Base-by-base conservation (phyloP, 2,797 vertebrate genomes). In the Hirundo rustica region DNA sequence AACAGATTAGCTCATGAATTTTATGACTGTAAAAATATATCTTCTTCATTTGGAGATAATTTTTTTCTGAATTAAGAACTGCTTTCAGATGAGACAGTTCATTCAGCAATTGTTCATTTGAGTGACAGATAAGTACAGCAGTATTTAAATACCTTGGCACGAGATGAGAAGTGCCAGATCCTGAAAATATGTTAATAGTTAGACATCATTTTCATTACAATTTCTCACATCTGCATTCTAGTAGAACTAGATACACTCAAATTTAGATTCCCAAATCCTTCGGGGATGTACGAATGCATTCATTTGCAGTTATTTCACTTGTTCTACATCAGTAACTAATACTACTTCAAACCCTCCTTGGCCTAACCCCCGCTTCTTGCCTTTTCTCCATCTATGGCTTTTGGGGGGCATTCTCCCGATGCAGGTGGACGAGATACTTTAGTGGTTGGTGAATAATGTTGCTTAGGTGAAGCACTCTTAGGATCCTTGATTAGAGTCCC, bases 311-410 rank as follows among this genome's bases (percentile, higher is more conserved):
- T 70, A 25, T 38, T 51, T 77, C 3, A 51, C 34, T 44, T 32
- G 30, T 47, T 62, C 44, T 42, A 26, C 23, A 29, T 6, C 21
- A 88, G 12, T 20, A 92, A 78, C 32, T 48, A 71, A 23, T 3
- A 64, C 16, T 40, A 57, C 6, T 95, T 67, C 68, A 83, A 76
- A 83, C 30, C n/a, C 47, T 68, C 25, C 47, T 27, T 14, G n/a
- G 32, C 17, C 27, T 76, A 66, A 34, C 7, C 21, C 48, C 11
- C 7, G 3, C 5, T 38, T 67, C 91, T 97, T 96, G 99, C 99
- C 98, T 98, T 98, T 97, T 99, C 99, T 38, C 97, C 96, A 38
- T 99, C 98, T 94, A 98, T 98, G 83, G 98, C 87, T 82, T 98
- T 98, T 97, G 98, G 99, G 40, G 98, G 97, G 94, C 98, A 97